Evolutionary conservation across 2,113 vertebrate genomes (phyloP).

Genomic region (Chaetodon auriga): DNA sequence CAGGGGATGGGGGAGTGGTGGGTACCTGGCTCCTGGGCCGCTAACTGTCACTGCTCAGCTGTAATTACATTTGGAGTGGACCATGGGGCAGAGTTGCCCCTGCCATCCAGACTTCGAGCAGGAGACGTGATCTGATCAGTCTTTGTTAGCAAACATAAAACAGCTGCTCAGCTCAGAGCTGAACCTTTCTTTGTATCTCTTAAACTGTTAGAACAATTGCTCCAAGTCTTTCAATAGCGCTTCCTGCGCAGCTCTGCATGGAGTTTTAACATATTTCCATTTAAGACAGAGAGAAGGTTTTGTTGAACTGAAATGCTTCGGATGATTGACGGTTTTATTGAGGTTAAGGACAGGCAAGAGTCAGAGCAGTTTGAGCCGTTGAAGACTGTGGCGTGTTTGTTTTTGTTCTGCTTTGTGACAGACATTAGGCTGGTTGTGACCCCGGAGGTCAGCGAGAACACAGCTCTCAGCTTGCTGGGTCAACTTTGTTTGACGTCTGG

Average conservation of each 20-base stretch:
- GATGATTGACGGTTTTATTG: slow-evolving; percentile 59
- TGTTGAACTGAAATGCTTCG: slow-evolving; percentile 21
- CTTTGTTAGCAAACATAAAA: slow-evolving; percentile 73
- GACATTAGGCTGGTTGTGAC: slow-evolving; percentile 74
- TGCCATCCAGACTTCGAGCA: slow-evolving; percentile 61
- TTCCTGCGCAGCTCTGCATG: background rate
- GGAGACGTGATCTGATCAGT: slow-evolving; percentile 76
- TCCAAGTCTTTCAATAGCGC: background rate
- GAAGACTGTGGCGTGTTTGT: slow-evolving; percentile 64
- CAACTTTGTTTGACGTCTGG: slow-evolving; percentile 80
- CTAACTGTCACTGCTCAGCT: slow-evolving; percentile 85
- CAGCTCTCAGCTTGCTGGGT: slow-evolving; percentile 68
- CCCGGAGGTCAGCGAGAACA: slow-evolving; percentile 70
- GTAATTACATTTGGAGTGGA: slow-evolving; percentile 89
- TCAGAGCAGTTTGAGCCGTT: slow-evolving; percentile 7
- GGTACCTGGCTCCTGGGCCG: slow-evolving; percentile 88
- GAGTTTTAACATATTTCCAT: slow-evolving; percentile 20
- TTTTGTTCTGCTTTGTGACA: slow-evolving; percentile 74
- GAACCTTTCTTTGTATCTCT: slow-evolving; percentile 33
- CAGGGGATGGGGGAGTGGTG: slow-evolving; percentile 64
- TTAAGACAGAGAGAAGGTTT: slow-evolving; percentile 9
- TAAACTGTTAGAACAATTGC: slow-evolving; percentile 6
- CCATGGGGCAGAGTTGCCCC: slow-evolving; percentile 66
- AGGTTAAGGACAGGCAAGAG: slow-evolving; percentile 49
- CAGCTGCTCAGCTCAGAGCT: slow-evolving; percentile 42